Conservation (phyloP, 2,888 invertebrate genomes). For the Perdita meconis region DNA sequence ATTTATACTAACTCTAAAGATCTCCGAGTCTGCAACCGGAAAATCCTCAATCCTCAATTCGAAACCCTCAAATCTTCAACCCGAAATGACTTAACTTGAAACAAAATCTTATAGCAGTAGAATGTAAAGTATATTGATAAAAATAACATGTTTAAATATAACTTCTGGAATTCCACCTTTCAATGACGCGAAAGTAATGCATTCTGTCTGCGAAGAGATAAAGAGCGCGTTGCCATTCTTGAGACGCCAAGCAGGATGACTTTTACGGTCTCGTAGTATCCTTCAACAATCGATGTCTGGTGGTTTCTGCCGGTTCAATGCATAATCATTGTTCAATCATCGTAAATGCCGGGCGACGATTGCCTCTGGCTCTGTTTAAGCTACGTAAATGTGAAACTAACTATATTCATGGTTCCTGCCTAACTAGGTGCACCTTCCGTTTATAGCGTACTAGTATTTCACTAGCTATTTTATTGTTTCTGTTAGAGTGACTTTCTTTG, state of each 20-base stretch:
- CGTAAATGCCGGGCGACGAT: slow-evolving; percentile 56
- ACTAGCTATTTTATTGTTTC: slow-evolving; percentile 1
- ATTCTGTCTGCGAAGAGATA: slow-evolving; percentile 33
- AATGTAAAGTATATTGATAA: no score
- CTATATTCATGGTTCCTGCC: neutral
- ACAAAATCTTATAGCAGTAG: no score
- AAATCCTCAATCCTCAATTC: no score
- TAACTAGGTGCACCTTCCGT: slow-evolving; percentile 17
- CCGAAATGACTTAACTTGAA: no score
- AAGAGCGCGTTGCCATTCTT: slow-evolving; percentile 22
- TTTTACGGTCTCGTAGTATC: slow-evolving; percentile 52
- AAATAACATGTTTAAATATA: no score
- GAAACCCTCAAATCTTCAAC: no score
- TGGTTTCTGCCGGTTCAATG: slow-evolving; percentile 40
- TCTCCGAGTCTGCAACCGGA: no score
- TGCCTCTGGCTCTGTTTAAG: neutral
- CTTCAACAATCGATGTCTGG: slow-evolving; percentile 32
- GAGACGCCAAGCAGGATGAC: slow-evolving; percentile 21
- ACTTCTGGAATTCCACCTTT: neutral
- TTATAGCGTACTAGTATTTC: slow-evolving; percentile 8
- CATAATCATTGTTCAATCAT: slow-evolving; percentile 65
- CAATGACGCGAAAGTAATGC: slow-evolving; percentile 43
- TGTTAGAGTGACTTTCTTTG: no score
- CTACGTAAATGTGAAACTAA: slow-evolving; percentile 11
- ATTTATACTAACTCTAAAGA: no score